Percentiles rank a stretch among this genome's conserved stretches.
phyloP scores from a whole-genome alignment of 2,113 vertebrate species.

The Macaca mulatta region DNA sequence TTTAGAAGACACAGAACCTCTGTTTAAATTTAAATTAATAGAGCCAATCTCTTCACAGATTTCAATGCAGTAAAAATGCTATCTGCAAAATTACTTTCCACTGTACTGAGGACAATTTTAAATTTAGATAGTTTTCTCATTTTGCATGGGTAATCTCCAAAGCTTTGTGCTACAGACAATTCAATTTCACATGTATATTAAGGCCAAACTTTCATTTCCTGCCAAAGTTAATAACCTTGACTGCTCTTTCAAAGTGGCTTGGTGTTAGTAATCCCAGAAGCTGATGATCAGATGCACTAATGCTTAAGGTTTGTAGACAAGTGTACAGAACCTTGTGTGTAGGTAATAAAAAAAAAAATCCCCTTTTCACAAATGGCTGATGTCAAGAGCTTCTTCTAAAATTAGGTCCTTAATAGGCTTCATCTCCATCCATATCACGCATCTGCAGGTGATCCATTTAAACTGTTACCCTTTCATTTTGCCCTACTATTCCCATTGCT shows the following conservation, averaged over 20 bases:
- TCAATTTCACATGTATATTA: slow-evolving; percentile 82
- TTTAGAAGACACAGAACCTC: slow-evolving; percentile 69
- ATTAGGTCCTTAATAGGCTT: slow-evolving; percentile 64
- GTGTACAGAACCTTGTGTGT: slow-evolving; percentile 54
- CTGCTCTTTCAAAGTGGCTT: slow-evolving; percentile 71
- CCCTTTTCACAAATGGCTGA: slow-evolving; percentile 73
- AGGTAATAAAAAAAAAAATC: slow-evolving; percentile 47
- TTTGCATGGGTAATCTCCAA: slow-evolving; percentile 80
- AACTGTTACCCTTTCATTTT: slow-evolving; percentile 53
- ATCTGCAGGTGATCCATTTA: slow-evolving; percentile 39
- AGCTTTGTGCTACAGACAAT: slow-evolving; percentile 80
- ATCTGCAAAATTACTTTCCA: slow-evolving; percentile 79
- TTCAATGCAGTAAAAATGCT: slow-evolving; percentile 70
- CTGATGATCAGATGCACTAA: slow-evolving; percentile 59
- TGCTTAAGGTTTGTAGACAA: slow-evolving; percentile 51
- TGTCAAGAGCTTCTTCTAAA: slow-evolving; percentile 72
- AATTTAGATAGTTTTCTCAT: slow-evolving; percentile 81
- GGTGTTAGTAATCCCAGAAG: slow-evolving; percentile 72
- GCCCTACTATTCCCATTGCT: slow-evolving; percentile 49
- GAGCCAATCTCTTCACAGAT: slow-evolving; percentile 73
- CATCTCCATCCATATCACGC: slow-evolving; percentile 31
- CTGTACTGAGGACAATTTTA: slow-evolving; percentile 76
- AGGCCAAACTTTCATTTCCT: slow-evolving; percentile 81
- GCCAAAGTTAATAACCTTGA: slow-evolving; percentile 82
- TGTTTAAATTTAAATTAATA: slow-evolving; percentile 81